A percentile compares a stretch with the other conserved stretches of the same genome.
Evolutionary conservation across 2,113 vertebrate genomes (phyloP).

Genomic region (Trematomus loennbergii): DNA sequence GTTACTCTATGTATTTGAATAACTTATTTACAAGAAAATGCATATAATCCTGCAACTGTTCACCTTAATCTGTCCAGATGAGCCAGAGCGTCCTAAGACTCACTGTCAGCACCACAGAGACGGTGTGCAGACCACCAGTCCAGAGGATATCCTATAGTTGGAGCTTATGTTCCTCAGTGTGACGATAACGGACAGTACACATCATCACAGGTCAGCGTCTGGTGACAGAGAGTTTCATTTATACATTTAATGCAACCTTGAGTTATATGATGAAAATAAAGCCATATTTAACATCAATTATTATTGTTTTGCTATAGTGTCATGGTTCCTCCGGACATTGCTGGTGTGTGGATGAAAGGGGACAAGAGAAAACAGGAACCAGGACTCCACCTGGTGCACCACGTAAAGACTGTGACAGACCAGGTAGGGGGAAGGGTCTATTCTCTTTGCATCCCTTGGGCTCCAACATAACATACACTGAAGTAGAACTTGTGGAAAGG

Average conservation of each 20-base stretch:
- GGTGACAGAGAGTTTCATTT: neutral
- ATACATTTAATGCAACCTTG: neutral
- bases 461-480: no score
- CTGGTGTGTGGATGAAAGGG: conserved; percentile 87
- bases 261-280: neutral
- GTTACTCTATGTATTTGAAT: neutral
- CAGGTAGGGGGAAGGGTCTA: conserved; percentile 76
- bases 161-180: conserved; percentile 86
- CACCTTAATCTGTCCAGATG: conserved; percentile 5
- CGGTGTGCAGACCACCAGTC: conserved; percentile 44
- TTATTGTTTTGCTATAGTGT: conserved; percentile 75
- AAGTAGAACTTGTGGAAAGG: no score
- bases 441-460: no score
- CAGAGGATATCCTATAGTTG: conserved; percentile 39
- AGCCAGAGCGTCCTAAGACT: conserved; percentile 57
- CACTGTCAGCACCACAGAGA: conserved; percentile 84
- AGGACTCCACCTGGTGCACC: conserved; percentile 76
- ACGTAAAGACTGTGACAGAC: conserved; percentile 69
- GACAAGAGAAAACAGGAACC: conserved; percentile 87
- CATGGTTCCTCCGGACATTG: conserved; percentile 86
- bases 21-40: neutral
- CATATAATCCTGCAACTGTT: neutral
- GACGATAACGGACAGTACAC: conserved; percentile 84
- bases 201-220: conserved; percentile 72
- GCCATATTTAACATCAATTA: neutral